Base-by-base conservation (phyloP, 2,888 invertebrate species). In the Meghimatium bilineatum region DNA sequence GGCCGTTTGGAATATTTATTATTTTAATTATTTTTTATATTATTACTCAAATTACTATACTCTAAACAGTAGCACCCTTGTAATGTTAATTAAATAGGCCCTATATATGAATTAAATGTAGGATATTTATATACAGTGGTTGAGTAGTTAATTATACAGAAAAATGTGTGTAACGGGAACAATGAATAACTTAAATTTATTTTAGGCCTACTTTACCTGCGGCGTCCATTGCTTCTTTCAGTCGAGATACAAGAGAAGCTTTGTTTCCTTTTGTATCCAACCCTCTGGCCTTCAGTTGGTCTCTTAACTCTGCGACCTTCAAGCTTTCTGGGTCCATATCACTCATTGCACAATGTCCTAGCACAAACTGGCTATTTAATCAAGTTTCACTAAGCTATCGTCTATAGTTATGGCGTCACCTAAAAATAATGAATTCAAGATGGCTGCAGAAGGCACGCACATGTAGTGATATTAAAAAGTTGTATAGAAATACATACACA, bases 221-320 rank as follows among this genome's bases (percentile, higher is more conserved):
- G 10, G 86, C 83, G 69, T 87, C 86, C 88, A 98, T 94, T 87
- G 97, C 97, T 93, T 96, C 96, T 93, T 96, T 96, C 91, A 98
- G 95, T 91, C 98, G 95, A 94, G 97, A 97, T 60, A 98, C 96
- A 88, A 98, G 95, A 91, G 96, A 96, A 93, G 97, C 96, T 95
- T 98, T 98, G 92, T 96, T 96, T 92, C 98, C 98, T 95, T 97
- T 98, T 86, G 96, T 96, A 93, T 98, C 98, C 92, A 98, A 95
- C 87, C 97, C 97, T 89, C 98, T 96, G 90, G 96, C 95, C 91
- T 96, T 95, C 92, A 98, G 95, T 95, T 97, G 97, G 83, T 96
- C 96, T 90, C 97, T 95, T 89, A 98, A 95, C 94, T 98, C 98
- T 85, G 97, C 97, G 88, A 98, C 98, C 95, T 98, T 98, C 94